Conservation (phyloP, 2,113 vertebrate genomes). For the Amphilophus citrinellus region DNA sequence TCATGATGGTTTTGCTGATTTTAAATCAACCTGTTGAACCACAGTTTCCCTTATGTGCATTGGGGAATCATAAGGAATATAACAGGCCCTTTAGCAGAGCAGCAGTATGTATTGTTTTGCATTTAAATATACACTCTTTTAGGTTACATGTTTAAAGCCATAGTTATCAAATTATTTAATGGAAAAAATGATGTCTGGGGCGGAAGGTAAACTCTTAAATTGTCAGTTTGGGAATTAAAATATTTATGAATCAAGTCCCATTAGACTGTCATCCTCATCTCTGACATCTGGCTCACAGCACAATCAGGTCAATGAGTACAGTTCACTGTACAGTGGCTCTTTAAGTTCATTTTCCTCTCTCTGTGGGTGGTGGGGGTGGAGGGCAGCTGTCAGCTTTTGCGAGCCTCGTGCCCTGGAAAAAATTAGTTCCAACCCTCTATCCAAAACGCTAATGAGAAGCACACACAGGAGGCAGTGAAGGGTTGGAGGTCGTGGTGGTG, state of each 20-base stretch:
- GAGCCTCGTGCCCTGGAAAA: conserved; percentile 57
- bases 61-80: not conserved
- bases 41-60: not conserved
- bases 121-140: not conserved
- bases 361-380: conserved; percentile 46
- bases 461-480: conserved; percentile 36
- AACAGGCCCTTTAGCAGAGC: not conserved
- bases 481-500: conserved; percentile 13
- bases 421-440: conserved; percentile 60
- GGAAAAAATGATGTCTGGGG: not conserved
- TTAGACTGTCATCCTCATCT: not conserved
- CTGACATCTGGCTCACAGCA: conserved; percentile 10
- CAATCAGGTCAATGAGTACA: conserved; percentile 50
- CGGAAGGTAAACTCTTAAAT: not conserved
- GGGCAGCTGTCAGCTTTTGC: conserved; percentile 64
- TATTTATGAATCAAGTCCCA: not conserved
- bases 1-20: not conserved
- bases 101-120: not conserved
- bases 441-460: conserved; percentile 69
- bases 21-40: not conserved
- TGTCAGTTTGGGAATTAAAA: not conserved
- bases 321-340: conserved; percentile 40
- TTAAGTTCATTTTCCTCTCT: conserved; percentile 40
- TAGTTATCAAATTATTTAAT: not conserved
- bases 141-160: not conserved